Evolutionary conservation across 2,888 invertebrate genomes (phyloP).

Genomic region (Hyposoter dolosus): DNA sequence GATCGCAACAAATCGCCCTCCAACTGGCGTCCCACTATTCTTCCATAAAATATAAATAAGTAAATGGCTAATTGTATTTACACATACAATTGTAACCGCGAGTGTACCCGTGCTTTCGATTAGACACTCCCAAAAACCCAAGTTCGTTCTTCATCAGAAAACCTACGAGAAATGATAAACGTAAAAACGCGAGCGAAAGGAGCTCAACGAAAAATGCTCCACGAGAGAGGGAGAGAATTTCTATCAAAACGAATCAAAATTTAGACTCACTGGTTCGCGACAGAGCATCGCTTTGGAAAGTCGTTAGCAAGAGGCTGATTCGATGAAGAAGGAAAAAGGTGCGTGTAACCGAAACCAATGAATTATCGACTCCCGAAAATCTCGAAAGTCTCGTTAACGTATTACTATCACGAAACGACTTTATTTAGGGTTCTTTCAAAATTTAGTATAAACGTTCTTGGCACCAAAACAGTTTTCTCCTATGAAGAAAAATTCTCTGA

Average conservation of each 20-base stretch:
- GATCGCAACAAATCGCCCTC: not conserved
- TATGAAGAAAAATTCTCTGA: too few relatives aligned
- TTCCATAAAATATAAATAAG: slow-evolving; percentile 59
- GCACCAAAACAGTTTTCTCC: too few relatives aligned
- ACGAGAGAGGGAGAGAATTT: not conserved
- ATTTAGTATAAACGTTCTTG: too few relatives aligned
- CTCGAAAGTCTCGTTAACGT: not conserved
- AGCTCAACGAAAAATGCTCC: not conserved
- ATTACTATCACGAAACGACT: too few relatives aligned
- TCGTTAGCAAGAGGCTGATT: not conserved
- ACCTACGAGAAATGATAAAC: not conserved
- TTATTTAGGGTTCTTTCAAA: too few relatives aligned
- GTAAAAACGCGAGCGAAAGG: not conserved
- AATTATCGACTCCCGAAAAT: not conserved
- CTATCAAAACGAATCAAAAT: slow-evolving; percentile 31
- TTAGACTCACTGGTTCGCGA: slow-evolving; percentile 37
- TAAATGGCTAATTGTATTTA: slow-evolving; percentile 72
- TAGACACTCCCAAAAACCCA: slow-evolving; percentile 20
- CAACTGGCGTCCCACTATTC: not conserved
- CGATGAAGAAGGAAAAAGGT: slow-evolving; percentile 34
- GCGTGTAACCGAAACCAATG: not conserved
- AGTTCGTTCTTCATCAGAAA: slow-evolving; percentile 17
- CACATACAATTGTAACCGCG: slow-evolving; percentile 51
- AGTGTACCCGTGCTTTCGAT: slow-evolving; percentile 51
- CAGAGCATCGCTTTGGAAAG: too few relatives aligned